Conservation (phyloP, 2,113 vertebrate genomes). For the Osmerus eperlanus region DNA sequence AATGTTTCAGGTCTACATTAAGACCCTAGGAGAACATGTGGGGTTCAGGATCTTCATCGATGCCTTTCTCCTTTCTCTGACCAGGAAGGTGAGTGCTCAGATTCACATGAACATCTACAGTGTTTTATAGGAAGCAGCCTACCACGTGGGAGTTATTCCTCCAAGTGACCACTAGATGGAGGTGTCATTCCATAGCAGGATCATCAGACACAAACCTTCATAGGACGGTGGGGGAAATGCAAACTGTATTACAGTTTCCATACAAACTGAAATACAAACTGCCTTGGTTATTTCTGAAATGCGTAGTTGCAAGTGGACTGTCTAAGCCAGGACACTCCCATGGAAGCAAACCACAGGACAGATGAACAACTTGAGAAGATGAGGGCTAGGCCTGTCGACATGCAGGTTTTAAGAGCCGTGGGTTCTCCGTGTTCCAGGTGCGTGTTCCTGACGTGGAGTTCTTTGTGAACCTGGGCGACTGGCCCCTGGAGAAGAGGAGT, state of each 20-base stretch:
- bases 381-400: background rate
- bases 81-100: conserved; percentile 81
- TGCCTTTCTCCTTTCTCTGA: conserved; percentile 90
- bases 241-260: no score
- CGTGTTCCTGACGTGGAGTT: conserved; percentile 91
- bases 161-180: conserved; percentile 12
- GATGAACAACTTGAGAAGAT: no score
- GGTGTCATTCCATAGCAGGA: background rate
- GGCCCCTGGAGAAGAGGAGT: conserved; percentile 95
- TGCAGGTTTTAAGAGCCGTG: background rate
- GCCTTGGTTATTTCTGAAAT: no score
- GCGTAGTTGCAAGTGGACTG: no score
- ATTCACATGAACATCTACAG: background rate
- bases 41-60: conserved; percentile 99
- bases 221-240: no score
- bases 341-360: background rate
- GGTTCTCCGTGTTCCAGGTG: conserved; percentile 72
- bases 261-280: no score
- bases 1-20: conserved; percentile 86
- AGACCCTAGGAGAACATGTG: conserved; percentile 92
- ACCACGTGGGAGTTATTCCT: background rate
- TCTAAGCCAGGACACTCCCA: no score
- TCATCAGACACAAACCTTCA: background rate
- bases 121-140: background rate
- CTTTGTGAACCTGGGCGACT: conserved; percentile 97